Percentiles rank a stretch among this genome's conserved stretches.
These are phyloP conservation scores for Atopsyche davidsoni DNA, from an alignment of 1,140 invertebrate genomes.

Conservation along the genomic window DNA sequence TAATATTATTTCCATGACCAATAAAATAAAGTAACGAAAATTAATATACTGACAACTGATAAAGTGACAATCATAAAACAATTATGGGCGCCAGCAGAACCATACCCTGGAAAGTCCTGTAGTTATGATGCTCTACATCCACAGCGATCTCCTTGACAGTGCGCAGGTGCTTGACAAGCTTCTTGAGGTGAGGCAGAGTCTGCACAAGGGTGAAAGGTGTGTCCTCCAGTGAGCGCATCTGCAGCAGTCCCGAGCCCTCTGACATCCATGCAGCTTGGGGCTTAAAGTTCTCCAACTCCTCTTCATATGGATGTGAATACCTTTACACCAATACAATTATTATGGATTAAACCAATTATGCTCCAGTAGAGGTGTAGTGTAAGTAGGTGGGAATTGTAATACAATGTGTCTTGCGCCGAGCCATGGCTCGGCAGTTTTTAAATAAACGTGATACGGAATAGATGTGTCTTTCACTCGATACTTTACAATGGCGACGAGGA, in stretches of 20 bases:
- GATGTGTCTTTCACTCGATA: too few species aligned
- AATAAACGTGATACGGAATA: too few species aligned
- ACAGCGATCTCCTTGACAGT: slow-evolving; percentile 52
- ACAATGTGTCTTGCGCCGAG: neutral
- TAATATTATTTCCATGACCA: neutral
- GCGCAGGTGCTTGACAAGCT: slow-evolving; percentile 61
- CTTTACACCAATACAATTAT: too few species aligned
- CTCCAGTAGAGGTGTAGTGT: too few species aligned
- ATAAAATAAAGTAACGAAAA: too few species aligned
- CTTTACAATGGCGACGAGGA: too few species aligned
- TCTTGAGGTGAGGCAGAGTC: slow-evolving; percentile 57
- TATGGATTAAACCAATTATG: too few species aligned
- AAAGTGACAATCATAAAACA: too few species aligned
- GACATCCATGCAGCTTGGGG: slow-evolving; percentile 45
- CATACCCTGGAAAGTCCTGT: slow-evolving; percentile 41
- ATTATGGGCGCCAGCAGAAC: too few species aligned
- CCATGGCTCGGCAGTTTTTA: neutral
- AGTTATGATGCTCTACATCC: slow-evolving; percentile 36
- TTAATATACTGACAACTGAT: too few species aligned
- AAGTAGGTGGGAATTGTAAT: too few species aligned
- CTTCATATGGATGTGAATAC: slow-evolving; percentile 84
- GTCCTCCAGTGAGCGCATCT: slow-evolving; percentile 52
- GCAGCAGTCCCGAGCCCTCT: slow-evolving; percentile 35
- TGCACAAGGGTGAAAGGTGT: slow-evolving; percentile 66
- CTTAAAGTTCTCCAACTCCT: slow-evolving; percentile 71